Evolutionary conservation across 2,113 vertebrate species (phyloP).

Genomic region (Ia io): DNA sequence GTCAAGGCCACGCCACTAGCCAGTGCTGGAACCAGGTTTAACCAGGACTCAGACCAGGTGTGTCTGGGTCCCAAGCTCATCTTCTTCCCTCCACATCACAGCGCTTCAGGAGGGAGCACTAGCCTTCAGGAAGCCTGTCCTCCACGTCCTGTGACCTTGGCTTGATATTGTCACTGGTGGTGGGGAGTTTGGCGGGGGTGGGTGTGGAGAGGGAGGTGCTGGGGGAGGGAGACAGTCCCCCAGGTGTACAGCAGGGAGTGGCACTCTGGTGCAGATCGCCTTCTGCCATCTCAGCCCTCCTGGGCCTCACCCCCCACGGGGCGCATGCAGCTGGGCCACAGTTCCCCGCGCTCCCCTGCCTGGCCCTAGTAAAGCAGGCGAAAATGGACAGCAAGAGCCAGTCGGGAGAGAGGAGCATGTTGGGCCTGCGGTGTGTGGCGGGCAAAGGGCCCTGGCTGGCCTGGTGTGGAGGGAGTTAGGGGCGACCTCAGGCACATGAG

Average conservation of each 20-base stretch:
- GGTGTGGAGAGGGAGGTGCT: accelerated
- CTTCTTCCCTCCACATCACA: not conserved
- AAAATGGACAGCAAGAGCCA: too few relatives aligned
- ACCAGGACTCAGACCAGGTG: not conserved
- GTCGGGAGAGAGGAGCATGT: not conserved
- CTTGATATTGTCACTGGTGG: not conserved
- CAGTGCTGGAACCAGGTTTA: not conserved
- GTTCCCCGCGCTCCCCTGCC: too few relatives aligned
- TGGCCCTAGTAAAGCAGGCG: too few relatives aligned
- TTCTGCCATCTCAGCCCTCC: too few relatives aligned
- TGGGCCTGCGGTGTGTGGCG: not conserved
- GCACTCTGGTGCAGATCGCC: too few relatives aligned
- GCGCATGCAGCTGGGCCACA: too few relatives aligned
- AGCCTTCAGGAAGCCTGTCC: not conserved
- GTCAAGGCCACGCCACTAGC: not conserved
- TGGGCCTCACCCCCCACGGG: too few relatives aligned
- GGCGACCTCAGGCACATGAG: not conserved
- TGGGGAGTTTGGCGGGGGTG: not conserved
- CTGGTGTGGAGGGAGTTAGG: not conserved
- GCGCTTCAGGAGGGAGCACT: not conserved
- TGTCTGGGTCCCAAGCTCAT: not conserved
- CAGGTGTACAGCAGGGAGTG: too few relatives aligned
- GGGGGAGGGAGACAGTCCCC: too few relatives aligned
- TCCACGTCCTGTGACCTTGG: not conserved
- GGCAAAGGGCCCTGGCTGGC: not conserved